Evolutionary conservation across 2,888 invertebrate genomes (phyloP).

Genomic region (Pomacea canaliculata): DNA sequence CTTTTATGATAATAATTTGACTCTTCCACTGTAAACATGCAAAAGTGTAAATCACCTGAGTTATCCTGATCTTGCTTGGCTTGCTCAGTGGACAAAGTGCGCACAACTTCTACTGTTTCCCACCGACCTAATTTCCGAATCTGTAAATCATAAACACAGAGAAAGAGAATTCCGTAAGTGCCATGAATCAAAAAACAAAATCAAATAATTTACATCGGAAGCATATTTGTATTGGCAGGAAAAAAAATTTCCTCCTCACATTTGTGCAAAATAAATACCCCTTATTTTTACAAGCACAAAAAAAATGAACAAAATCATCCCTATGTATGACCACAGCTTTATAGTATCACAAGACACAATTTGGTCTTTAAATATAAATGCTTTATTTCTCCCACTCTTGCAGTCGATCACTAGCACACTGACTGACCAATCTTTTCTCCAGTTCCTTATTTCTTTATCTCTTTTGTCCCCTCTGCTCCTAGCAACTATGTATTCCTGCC

Average conservation of each 20-base stretch:
- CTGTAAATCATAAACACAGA: constrained; percentile 43
- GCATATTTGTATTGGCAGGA: neutral
- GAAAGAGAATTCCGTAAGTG: constrained; percentile 79
- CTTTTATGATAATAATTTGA: too few species aligned
- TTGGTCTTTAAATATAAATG: too few species aligned
- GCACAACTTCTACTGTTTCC: constrained; percentile 95
- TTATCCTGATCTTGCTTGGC: constrained; percentile 76
- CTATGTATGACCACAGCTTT: too few species aligned
- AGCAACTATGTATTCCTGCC: too few species aligned
- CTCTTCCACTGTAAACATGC: neutral
- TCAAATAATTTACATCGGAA: neutral
- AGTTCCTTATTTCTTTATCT: too few species aligned
- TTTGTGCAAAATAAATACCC: neutral
- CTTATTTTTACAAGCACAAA: neutral
- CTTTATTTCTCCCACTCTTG: too few species aligned
- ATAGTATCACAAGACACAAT: too few species aligned
- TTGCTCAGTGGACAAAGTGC: constrained; percentile 97
- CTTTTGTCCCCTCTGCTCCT: too few species aligned
- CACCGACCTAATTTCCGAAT: constrained; percentile 73
- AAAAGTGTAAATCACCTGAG: constrained; percentile 16
- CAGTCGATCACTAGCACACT: too few species aligned
- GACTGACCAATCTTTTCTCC: too few species aligned
- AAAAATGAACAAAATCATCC: neutral
- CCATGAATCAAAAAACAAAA: constrained; percentile 78
- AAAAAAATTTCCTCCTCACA: neutral